A percentile compares a stretch with the other conserved stretches of the same genome.
Evolutionary conservation across 2,888 invertebrate genomes (phyloP).

Genomic region (Oxytorus armatus): DNA sequence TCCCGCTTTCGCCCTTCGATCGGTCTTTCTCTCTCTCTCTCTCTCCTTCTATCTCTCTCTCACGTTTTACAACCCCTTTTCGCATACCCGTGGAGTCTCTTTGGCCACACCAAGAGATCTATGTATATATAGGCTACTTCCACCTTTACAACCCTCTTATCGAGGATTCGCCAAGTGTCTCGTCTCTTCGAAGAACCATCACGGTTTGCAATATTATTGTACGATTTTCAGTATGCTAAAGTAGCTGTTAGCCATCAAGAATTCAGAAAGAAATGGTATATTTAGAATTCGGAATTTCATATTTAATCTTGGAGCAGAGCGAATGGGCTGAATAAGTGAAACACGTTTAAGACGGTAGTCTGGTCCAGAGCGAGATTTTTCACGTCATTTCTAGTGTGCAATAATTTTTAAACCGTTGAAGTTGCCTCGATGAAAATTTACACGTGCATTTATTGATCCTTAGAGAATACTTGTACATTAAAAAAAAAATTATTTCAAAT

Average conservation of each 20-base stretch:
- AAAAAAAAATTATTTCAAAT: too few relatives aligned
- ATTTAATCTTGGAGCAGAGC: not conserved
- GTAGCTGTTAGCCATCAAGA: not conserved
- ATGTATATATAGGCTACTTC: constrained; percentile 39
- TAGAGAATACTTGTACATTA: too few relatives aligned
- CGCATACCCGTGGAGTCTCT: constrained; percentile 46
- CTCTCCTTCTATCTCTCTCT: not conserved
- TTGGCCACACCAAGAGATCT: constrained; percentile 41
- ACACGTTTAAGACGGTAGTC: too few relatives aligned
- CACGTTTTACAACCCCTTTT: constrained; percentile 51
- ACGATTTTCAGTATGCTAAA: not conserved
- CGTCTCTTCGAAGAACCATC: constrained; percentile 26
- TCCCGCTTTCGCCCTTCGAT: not conserved
- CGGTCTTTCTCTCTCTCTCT: too few relatives aligned
- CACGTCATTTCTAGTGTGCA: too few relatives aligned
- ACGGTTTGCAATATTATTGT: constrained; percentile 39
- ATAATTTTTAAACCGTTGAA: too few relatives aligned
- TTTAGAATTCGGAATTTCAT: not conserved
- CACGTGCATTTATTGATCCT: too few relatives aligned
- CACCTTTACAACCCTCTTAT: constrained; percentile 55
- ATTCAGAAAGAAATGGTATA: not conserved
- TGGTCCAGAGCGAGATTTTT: too few relatives aligned
- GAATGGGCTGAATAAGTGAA: not conserved
- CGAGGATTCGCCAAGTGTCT: constrained; percentile 40
- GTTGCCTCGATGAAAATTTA: too few relatives aligned